Evolutionary conservation across 2,113 vertebrate genomes (phyloP).

Genomic region (Caranx melampygus): DNA sequence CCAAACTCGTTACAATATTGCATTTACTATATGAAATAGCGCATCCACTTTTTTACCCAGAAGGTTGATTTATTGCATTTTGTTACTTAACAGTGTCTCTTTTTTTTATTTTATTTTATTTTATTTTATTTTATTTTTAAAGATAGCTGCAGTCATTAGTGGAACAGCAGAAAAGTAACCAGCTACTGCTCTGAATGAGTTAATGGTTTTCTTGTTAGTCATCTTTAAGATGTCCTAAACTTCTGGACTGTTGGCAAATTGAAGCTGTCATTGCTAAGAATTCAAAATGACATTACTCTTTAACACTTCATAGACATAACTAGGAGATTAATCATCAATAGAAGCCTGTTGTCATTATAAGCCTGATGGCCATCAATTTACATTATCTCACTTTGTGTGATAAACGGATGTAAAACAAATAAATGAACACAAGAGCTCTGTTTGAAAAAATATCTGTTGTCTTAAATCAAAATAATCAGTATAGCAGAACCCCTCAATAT

Average conservation of each 20-base stretch:
- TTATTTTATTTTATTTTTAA: not conserved
- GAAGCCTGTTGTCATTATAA: not conserved
- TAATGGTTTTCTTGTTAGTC: not conserved
- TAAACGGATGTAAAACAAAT: not conserved
- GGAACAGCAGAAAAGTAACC: slow-evolving; percentile 1
- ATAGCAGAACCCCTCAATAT: not conserved
- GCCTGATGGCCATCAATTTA: not conserved
- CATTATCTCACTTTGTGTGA: not conserved
- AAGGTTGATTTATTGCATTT: not conserved
- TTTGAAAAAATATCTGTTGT: not conserved
- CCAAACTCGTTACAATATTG: not conserved
- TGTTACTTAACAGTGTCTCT: no score
- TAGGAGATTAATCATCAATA: not conserved
- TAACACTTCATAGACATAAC: not conserved
- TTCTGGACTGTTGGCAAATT: not conserved
- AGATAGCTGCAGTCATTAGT: not conserved
- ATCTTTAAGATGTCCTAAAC: not conserved
- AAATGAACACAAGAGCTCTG: slow-evolving; percentile 4
- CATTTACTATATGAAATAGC: not conserved
- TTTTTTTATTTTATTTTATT: not conserved
- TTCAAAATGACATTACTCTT: not conserved
- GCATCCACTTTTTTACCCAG: not conserved
- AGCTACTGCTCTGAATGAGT: not conserved
- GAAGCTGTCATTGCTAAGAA: not conserved
- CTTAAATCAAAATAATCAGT: not conserved